A percentile compares a stretch with the other conserved stretches of the same genome.
phyloP scores from a whole-genome alignment of 2,888 invertebrate genomes.

The Watsonalla cultraria region DNA sequence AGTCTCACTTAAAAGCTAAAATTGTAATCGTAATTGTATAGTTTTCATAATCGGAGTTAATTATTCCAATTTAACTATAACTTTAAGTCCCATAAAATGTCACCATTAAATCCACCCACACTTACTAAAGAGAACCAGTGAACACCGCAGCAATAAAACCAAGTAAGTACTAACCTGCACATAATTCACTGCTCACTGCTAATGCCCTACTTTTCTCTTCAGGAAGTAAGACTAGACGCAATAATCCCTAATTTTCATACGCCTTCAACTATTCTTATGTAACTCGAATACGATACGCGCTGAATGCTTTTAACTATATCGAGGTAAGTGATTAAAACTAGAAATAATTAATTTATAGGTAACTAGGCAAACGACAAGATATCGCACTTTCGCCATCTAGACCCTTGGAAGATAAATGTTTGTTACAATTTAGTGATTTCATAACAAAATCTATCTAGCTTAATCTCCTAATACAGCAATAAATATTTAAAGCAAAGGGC shows the following conservation, averaged over 20 bases:
- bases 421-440: slow-evolving; percentile 7
- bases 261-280: slow-evolving; percentile 20
- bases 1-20: too few species aligned
- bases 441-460: not conserved
- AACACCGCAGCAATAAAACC: not conserved
- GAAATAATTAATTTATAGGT: slow-evolving; percentile 38
- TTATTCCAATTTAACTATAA: not conserved
- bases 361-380: slow-evolving; percentile 38
- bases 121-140: not conserved
- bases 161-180: slow-evolving; percentile 5
- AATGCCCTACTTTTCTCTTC: slow-evolving; percentile 31
- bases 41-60: too few species aligned
- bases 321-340: slow-evolving; percentile 30
- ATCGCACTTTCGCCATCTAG: slow-evolving; percentile 33
- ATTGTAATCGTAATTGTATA: too few species aligned
- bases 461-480: not conserved
- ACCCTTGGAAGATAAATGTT: slow-evolving; percentile 8
- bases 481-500: too few species aligned
- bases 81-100: not conserved
- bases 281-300: slow-evolving; percentile 16
- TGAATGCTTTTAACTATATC: slow-evolving; percentile 19
- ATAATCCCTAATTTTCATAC: slow-evolving; percentile 37
- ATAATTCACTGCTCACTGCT: slow-evolving; percentile 26
- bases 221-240: slow-evolving; percentile 32
- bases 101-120: not conserved